Evolutionary conservation across 2,797 vertebrate genomes (phyloP), one percentile per base, ranked within the genome.

Genomic region (Pterois miles): DNA sequence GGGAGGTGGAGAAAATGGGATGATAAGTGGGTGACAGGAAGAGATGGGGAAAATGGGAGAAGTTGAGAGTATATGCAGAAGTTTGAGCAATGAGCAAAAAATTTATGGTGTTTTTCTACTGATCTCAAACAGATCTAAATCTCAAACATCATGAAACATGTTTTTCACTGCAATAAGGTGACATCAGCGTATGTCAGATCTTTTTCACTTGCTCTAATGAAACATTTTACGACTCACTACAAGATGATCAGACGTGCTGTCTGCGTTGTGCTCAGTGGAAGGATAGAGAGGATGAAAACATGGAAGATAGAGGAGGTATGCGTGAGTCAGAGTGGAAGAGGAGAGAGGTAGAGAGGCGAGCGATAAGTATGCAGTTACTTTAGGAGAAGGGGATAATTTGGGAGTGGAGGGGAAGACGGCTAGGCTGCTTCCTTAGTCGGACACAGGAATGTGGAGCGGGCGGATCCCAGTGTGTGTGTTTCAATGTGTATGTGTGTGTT

Each of bases 371-470:
- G 90, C 88, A 84, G 86, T 64, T 89, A 91, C 90, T 91, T 89
- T 73, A 85, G 88, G 83, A 86, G 91, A 95, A 90, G 90, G 91
- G 91, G 88, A 91, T 94, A 89, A 93, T 94, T 94, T 95, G 92
- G 93, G 92, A 93, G 92, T 86, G 84, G 89, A 93, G 89, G 81
- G 91, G 74, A 92, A 93, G 85, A 87, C 91, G 92, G 89, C 92
- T 84, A 64, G 92, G 93, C 94, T 93, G 93, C 90, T 95, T 96
- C 88, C 54, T 91, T 90, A 91, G 92, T 90, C 82, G 92, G 89
- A 86, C 93, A 90, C 78, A 93, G 94, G 95, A 96, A 96, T 95
- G 96, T 89, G 84, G 89, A 92, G 88, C 93, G 94, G 95, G 93
- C 94, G 93, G 92, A 91, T 91, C 91, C 88, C 85, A 65, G 78